These are phyloP conservation scores for Zoanthus gigantus DNA, from an alignment of 92 coral and sea anemone genomes.

Conservation along the genomic window DNA sequence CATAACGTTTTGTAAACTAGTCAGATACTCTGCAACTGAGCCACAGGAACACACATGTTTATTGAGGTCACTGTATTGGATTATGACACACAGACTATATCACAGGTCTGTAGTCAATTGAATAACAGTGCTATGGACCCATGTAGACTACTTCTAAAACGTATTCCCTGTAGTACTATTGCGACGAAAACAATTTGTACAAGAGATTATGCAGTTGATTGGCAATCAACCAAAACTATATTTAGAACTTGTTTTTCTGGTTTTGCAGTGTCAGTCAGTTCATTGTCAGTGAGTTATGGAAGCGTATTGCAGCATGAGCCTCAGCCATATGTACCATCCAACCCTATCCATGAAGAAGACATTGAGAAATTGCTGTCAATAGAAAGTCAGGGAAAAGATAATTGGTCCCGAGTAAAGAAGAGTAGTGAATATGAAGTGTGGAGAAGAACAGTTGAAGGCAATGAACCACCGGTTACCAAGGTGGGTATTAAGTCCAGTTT, in stretches of 20 bases:
- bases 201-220: too few relatives aligned
- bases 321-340: constrained; percentile 92
- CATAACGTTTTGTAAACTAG: too few relatives aligned
- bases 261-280: constrained; percentile 39
- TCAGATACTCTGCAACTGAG: too few relatives aligned
- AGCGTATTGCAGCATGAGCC: constrained; percentile 91
- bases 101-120: too few relatives aligned
- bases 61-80: too few relatives aligned
- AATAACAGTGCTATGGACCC: too few relatives aligned
- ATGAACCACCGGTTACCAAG: constrained; percentile 84
- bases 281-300: constrained; percentile 49
- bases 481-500: constrained; percentile 32
- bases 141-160: too few relatives aligned
- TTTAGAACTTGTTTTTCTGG: neutral
- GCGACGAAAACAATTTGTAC: too few relatives aligned
- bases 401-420: constrained; percentile 86
- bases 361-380: constrained; percentile 84
- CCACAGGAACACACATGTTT: too few relatives aligned
- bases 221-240: too few relatives aligned
- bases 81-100: too few relatives aligned
- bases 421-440: constrained; percentile 84
- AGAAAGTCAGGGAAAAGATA: constrained; percentile 80
- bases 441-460: constrained; percentile 73
- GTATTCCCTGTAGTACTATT: too few relatives aligned
- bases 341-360: constrained; percentile 92